A percentile compares a stretch with the other conserved stretches of the same genome.
These are phyloP conservation scores for Ptilodon capucinus DNA, from an alignment of 2,888 invertebrate genomes.

Conservation along the genomic window DNA sequence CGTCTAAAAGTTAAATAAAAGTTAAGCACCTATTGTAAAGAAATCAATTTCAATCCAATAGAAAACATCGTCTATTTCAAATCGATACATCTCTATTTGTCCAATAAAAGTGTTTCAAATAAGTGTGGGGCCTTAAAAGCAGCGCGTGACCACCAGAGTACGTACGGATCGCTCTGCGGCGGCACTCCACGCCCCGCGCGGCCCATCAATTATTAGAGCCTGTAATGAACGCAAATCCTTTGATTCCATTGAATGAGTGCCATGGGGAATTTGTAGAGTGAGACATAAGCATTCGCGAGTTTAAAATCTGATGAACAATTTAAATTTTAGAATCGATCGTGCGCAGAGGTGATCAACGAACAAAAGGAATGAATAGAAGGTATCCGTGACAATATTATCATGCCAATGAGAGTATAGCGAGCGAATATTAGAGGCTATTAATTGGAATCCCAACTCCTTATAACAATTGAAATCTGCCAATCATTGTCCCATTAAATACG, in stretches of 20 bases:
- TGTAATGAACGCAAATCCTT: constrained; percentile 80
- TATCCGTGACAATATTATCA: no score
- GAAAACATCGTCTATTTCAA: neutral
- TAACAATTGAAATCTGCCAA: no score
- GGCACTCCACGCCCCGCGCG: constrained; percentile 29
- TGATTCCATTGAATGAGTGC: constrained; percentile 79
- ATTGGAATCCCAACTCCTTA: no score
- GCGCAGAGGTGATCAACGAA: no score
- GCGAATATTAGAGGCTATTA: no score
- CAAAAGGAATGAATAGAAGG: no score
- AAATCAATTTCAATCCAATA: neutral
- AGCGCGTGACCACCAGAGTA: constrained; percentile 6
- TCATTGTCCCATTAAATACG: no score
- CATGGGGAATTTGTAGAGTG: constrained; percentile 47
- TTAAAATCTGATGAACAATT: no score
- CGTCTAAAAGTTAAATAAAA: no score
- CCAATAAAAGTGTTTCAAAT: constrained; percentile 15
- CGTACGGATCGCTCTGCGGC: constrained; percentile 13
- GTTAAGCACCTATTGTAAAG: neutral
- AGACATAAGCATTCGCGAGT: constrained; percentile 23
- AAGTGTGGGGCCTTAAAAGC: constrained; percentile 25
- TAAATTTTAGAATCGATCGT: no score
- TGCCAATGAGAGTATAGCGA: no score
- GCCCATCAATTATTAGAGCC: constrained; percentile 73
- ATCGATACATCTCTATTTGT: neutral